Conservation (phyloP, 2,888 invertebrate species). For the Byasa hedistus region DNA sequence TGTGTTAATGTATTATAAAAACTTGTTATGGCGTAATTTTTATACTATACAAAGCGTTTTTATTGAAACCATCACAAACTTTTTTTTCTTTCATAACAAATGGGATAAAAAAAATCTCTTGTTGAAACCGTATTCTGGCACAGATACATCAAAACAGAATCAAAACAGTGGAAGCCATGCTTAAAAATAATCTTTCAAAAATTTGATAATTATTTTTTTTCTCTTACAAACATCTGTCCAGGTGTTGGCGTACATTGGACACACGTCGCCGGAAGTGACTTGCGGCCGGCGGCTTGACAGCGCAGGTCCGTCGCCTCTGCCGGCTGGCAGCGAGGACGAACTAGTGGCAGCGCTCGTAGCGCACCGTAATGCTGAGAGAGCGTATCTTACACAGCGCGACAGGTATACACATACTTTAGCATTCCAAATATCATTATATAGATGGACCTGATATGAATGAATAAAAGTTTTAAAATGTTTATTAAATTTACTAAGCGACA, state of each 20-base stretch:
- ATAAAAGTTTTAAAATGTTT: too few relatives aligned
- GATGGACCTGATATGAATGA: background rate
- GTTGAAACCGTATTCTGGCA: too few relatives aligned
- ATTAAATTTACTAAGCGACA: too few relatives aligned
- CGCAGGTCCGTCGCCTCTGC: constrained; percentile 87
- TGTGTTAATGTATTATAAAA: too few relatives aligned
- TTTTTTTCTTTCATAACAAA: too few relatives aligned
- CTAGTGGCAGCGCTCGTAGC: constrained; percentile 91
- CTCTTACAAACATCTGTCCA: constrained; percentile 47
- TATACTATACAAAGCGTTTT: too few relatives aligned
- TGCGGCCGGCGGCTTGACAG: constrained; percentile 86
- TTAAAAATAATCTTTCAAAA: background rate
- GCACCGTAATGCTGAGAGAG: constrained; percentile 91
- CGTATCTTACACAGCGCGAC: constrained; percentile 79
- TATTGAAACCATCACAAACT: too few relatives aligned
- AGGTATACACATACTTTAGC: constrained; percentile 40
- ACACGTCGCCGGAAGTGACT: constrained; percentile 94
- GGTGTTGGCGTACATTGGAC: constrained; percentile 94
- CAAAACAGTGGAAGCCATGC: background rate
- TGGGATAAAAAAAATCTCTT: too few relatives aligned
- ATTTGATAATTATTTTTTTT: background rate
- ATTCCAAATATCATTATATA: background rate
- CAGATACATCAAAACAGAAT: too few relatives aligned
- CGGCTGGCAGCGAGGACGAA: constrained; percentile 88
- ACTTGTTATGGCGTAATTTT: too few relatives aligned